phyloP scores from a whole-genome alignment of 1,140 invertebrate species.

The Ceratoteleas bidentatus region DNA sequence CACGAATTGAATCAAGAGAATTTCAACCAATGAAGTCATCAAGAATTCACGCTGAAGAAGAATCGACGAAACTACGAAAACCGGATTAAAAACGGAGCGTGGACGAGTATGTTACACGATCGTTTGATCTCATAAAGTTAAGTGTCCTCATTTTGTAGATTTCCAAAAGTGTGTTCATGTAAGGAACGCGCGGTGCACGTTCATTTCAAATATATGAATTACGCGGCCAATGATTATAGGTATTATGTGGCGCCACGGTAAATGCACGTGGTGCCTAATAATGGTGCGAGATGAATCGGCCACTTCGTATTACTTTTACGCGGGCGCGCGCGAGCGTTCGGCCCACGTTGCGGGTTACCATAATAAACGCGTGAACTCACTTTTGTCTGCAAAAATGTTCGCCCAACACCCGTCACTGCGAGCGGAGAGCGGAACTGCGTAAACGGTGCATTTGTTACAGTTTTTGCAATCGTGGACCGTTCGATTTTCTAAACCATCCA shows the following conservation, averaged over 20 bases:
- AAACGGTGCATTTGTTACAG: slow-evolving; percentile 20
- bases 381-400: slow-evolving; percentile 34
- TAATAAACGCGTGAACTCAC: slow-evolving; percentile 47
- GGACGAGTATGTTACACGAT: slow-evolving; percentile 42
- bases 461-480: no score
- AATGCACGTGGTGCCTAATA: slow-evolving; percentile 64
- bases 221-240: slow-evolving; percentile 73
- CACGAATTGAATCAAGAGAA: no score
- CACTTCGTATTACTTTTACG: slow-evolving; percentile 63
- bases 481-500: neutral
- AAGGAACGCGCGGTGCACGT: slow-evolving; percentile 70
- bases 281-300: slow-evolving; percentile 66
- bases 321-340: slow-evolving; percentile 40
- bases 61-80: no score
- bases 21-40: no score
- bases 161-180: slow-evolving; percentile 63
- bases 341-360: slow-evolving; percentile 42
- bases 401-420: slow-evolving; percentile 10
- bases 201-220: slow-evolving; percentile 75
- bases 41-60: no score
- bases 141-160: slow-evolving; percentile 50
- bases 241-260: slow-evolving; percentile 72
- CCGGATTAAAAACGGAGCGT: no score
- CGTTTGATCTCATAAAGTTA: slow-evolving; percentile 51
- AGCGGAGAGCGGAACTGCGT: slow-evolving; percentile 34